These are phyloP conservation scores for Chaetodon auriga DNA, from an alignment of 2,113 vertebrate species.

Conservation along the genomic window DNA sequence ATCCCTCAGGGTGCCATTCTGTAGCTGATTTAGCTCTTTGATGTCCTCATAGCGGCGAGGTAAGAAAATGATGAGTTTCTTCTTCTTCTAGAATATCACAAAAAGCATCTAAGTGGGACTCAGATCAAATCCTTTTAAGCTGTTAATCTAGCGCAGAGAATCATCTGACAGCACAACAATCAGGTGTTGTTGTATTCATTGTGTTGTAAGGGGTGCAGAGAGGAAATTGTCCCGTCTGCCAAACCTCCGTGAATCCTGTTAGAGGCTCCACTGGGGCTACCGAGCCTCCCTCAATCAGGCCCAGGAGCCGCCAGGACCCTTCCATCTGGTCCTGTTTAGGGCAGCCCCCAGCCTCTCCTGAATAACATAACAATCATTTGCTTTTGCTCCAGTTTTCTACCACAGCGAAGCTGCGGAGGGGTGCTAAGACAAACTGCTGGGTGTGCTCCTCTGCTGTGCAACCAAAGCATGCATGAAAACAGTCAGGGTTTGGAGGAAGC, in stretches of 20 bases:
- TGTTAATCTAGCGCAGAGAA: conserved; percentile 11
- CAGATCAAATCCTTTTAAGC: neutral
- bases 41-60: neutral
- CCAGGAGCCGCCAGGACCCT: conserved; percentile 60
- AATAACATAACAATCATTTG: conserved; percentile 66
- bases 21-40: conserved; percentile 4
- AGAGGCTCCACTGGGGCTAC: conserved; percentile 63
- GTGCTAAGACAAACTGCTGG: conserved; percentile 57
- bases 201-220: conserved; percentile 38
- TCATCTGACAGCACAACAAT: conserved; percentile 6
- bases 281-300: conserved; percentile 63
- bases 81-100: neutral
- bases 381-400: conserved; percentile 64
- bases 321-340: conserved; percentile 83
- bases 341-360: conserved; percentile 42
- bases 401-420: conserved; percentile 32
- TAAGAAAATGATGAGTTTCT: neutral
- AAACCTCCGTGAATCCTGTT: conserved; percentile 53
- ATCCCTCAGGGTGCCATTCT: conserved; percentile 19
- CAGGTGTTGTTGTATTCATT: conserved; percentile 26
- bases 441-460: conserved; percentile 55
- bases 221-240: conserved; percentile 63
- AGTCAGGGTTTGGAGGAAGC: conserved; percentile 61
- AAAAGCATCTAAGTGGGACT: neutral
- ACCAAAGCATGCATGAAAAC: conserved; percentile 68